phyloP scores from a whole-genome alignment of 2,888 invertebrate genomes.

The Crepidodera aurea region DNA sequence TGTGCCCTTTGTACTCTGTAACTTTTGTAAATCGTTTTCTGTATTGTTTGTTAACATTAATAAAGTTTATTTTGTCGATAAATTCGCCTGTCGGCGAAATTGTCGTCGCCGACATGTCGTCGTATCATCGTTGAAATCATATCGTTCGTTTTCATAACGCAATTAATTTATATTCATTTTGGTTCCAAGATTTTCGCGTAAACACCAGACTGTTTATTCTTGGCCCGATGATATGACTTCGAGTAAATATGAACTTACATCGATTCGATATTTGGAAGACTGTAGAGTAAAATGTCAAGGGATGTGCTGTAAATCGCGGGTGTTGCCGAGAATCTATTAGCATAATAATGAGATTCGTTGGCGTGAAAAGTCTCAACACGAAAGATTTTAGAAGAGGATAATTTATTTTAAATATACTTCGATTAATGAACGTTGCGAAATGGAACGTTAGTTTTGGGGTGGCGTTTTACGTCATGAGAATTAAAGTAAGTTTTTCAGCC shows the following conservation, averaged over 20 bases:
- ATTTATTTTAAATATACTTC: background rate
- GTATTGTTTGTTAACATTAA: too few species aligned
- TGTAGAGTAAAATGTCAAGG: background rate
- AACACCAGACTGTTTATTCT: background rate
- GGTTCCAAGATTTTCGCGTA: background rate
- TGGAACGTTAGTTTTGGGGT: too few species aligned
- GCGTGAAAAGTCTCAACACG: background rate
- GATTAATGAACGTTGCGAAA: too few species aligned
- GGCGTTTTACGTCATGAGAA: too few species aligned
- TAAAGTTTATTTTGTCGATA: too few species aligned
- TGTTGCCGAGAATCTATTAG: constrained; percentile 3
- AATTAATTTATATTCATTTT: background rate
- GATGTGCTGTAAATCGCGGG: background rate
- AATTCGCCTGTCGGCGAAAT: too few species aligned
- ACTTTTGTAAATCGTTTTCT: too few species aligned
- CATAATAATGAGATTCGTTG: constrained; percentile 4
- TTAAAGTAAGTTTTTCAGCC: too few species aligned
- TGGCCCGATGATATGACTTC: background rate
- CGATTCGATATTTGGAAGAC: constrained; percentile 2
- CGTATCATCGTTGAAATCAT: too few species aligned
- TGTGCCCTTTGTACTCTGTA: too few species aligned
- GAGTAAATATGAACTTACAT: background rate
- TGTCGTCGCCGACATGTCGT: too few species aligned
- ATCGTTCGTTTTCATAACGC: background rate
- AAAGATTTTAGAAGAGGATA: background rate